Evolutionary conservation across 2,113 vertebrate species (phyloP).

Genomic region (Rhynchomys soricoides): DNA sequence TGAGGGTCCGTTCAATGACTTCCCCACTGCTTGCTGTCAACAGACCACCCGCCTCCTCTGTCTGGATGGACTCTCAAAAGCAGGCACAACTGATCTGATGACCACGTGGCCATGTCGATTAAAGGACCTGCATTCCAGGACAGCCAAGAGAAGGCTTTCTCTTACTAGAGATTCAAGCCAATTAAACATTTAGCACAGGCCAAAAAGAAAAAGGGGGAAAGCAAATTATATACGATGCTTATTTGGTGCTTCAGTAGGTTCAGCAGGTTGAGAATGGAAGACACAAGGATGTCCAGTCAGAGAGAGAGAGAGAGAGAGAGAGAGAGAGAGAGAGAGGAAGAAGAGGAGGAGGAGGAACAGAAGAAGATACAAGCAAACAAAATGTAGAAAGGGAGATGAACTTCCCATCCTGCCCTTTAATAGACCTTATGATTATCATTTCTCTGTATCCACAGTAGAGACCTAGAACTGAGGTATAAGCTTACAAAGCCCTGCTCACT

Average conservation of each 20-base stretch:
- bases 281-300: not conserved
- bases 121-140: not conserved
- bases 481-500: not conserved
- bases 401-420: not conserved
- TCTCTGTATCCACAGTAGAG: not conserved
- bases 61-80: not conserved
- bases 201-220: not conserved
- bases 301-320: not conserved
- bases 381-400: not conserved
- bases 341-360: not conserved
- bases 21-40: not conserved
- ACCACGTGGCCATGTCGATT: not conserved
- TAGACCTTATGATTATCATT: not conserved
- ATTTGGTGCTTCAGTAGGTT: not conserved
- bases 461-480: not conserved
- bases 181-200: constrained; percentile 30
- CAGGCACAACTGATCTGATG: not conserved
- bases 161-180: constrained; percentile 29
- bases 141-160: not conserved
- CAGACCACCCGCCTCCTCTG: not conserved
- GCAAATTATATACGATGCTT: not conserved
- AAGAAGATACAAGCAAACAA: not conserved
- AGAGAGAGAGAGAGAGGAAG: rapidly evolving
- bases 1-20: not conserved
- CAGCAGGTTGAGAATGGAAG: not conserved